Evolutionary conservation across 2,888 invertebrate genomes (phyloP).

Genomic region (Tenthredo amoena): DNA sequence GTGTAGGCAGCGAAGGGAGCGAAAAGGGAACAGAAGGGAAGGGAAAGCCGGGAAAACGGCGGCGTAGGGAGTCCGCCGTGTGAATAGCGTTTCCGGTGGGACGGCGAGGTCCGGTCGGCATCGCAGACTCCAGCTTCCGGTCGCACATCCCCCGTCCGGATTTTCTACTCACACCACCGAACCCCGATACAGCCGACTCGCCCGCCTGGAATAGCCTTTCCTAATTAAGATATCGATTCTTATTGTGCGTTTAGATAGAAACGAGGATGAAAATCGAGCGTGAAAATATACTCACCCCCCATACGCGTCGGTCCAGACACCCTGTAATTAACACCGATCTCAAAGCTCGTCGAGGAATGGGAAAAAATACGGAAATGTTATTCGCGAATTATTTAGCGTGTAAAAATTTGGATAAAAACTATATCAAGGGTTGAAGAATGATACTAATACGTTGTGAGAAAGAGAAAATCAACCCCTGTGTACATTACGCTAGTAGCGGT

Average conservation of each 20-base stretch:
- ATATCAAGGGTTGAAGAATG: background rate
- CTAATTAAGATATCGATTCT: conserved; percentile 78
- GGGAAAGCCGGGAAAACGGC: conserved; percentile 61
- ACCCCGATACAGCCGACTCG: conserved; percentile 42
- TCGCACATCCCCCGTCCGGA: conserved; percentile 75
- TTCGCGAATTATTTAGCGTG: background rate
- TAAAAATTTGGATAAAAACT: background rate
- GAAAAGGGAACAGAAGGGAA: conserved; percentile 39
- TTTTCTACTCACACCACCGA: conserved; percentile 65
- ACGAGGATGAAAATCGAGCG: background rate
- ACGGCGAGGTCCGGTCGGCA: conserved; percentile 75
- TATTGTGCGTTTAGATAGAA: conserved; percentile 68
- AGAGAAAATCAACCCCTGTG: background rate
- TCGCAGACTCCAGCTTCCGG: conserved; percentile 77
- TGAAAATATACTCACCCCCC: background rate
- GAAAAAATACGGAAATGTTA: background rate
- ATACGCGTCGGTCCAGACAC: background rate
- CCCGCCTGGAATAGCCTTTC: conserved; percentile 67
- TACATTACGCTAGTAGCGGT: background rate
- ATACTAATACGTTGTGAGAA: background rate
- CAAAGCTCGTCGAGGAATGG: background rate
- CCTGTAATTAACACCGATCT: background rate
- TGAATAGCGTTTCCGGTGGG: conserved; percentile 78
- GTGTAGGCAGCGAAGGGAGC: conserved; percentile 72
- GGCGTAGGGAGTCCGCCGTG: conserved; percentile 73